Percentiles rank a stretch among this genome's conserved stretches.
phyloP scores from a whole-genome alignment of 2,888 invertebrate species.

The Quadroppia sp. region DNA sequence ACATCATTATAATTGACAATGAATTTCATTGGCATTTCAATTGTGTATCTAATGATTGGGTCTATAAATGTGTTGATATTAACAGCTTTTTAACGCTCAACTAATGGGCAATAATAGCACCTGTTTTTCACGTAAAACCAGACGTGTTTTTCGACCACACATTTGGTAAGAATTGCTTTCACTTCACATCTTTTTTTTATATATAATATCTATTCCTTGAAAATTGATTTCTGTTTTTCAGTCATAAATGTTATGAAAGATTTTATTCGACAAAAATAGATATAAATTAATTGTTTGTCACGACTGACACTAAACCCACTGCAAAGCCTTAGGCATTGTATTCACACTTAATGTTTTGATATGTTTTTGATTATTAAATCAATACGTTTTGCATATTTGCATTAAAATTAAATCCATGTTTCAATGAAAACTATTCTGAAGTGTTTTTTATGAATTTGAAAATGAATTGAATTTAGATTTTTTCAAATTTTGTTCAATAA shows the following conservation, averaged over 20 bases:
- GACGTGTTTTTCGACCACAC: neutral
- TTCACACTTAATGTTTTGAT: neutral
- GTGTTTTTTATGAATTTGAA: too few relatives aligned
- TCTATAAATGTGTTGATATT: neutral
- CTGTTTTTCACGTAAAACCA: constrained; percentile 5
- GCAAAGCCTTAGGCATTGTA: neutral
- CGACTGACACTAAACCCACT: neutral
- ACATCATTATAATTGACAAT: too few relatives aligned
- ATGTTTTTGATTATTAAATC: constrained; percentile 13
- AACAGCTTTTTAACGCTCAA: neutral
- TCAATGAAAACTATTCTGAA: neutral
- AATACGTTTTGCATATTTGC: neutral
- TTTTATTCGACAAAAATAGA: too few relatives aligned
- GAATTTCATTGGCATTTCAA: too few relatives aligned
- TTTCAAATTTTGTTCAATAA: too few relatives aligned
- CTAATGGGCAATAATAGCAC: constrained; percentile 10
- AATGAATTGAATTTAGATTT: too few relatives aligned
- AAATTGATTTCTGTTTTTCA: neutral
- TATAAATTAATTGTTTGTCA: neutral
- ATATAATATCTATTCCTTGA: neutral
- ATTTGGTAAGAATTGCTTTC: neutral
- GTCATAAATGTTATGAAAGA: too few relatives aligned
- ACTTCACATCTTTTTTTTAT: neutral
- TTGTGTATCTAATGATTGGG: constrained; percentile 2
- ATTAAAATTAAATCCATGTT: constrained; percentile 10